Conservation (phyloP, 2,797 vertebrate genomes). For the Cirrhinus molitorella region DNA sequence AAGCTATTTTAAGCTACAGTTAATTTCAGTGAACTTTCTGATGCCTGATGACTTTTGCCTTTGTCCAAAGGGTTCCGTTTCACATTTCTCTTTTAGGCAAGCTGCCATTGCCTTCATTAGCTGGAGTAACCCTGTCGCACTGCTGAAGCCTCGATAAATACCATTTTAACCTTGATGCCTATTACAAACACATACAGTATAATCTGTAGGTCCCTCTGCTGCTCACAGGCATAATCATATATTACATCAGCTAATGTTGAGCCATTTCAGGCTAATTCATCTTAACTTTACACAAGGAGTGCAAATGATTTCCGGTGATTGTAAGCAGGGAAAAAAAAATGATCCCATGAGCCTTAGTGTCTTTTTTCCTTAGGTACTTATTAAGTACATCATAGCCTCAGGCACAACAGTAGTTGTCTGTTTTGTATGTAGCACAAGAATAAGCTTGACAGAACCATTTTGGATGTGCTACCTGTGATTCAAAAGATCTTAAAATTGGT, state of each 20-base stretch:
- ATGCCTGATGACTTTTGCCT: background rate
- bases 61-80: background rate
- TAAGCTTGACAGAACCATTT: constrained; percentile 15
- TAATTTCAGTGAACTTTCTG: background rate
- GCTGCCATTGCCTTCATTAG: background rate
- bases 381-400: background rate
- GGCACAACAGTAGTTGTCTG: background rate
- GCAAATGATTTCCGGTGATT: background rate
- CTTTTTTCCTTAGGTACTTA: constrained; percentile 20
- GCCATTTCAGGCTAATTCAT: background rate
- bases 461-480: constrained; percentile 3
- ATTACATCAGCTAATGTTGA: background rate
- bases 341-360: background rate
- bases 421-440: background rate
- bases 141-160: background rate
- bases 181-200: background rate
- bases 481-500: background rate
- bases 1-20: background rate
- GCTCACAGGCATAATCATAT: background rate
- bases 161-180: constrained; percentile 4
- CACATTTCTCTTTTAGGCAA: background rate
- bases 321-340: background rate
- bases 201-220: background rate
- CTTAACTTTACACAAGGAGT: background rate
- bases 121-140: background rate